These are phyloP conservation scores for Agelastica alni DNA, from an alignment of 2,888 invertebrate genomes.

Conservation along the genomic window DNA sequence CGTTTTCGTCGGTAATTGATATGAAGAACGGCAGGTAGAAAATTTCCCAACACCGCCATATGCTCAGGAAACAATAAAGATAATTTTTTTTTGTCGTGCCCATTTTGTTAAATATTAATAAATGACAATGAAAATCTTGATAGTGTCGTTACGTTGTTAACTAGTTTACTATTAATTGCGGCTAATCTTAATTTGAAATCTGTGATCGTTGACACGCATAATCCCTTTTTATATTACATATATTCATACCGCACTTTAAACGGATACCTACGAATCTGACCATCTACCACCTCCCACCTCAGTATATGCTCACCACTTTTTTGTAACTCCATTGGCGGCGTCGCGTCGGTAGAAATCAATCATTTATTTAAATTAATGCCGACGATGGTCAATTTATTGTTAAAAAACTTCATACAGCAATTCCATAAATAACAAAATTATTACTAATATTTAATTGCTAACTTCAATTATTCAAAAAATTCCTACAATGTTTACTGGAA, in stretches of 20 bases:
- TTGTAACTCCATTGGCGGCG: too few relatives aligned
- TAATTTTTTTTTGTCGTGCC: slow-evolving; percentile 52
- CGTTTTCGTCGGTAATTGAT: slow-evolving; percentile 30
- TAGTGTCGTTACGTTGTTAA: slow-evolving; percentile 55
- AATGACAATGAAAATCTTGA: slow-evolving; percentile 55
- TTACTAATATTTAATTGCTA: too few relatives aligned
- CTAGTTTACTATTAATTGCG: slow-evolving; percentile 55
- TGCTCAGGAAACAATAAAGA: slow-evolving; percentile 52
- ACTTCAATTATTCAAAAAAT: too few relatives aligned
- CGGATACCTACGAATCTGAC: slow-evolving; percentile 16
- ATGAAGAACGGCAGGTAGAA: slow-evolving; percentile 46
- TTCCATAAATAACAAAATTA: too few relatives aligned
- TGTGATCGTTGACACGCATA: slow-evolving; percentile 51
- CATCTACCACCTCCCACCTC: slow-evolving; percentile 19
- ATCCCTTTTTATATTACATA: slow-evolving; percentile 32
- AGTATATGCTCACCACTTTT: too few relatives aligned
- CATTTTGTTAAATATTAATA: slow-evolving; percentile 56
- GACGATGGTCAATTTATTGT: too few relatives aligned
- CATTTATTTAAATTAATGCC: too few relatives aligned
- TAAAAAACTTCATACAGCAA: too few relatives aligned
- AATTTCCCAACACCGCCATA: slow-evolving; percentile 45
- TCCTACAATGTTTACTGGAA: too few relatives aligned
- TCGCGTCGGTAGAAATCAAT: too few relatives aligned
- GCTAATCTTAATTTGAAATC: slow-evolving; percentile 55
- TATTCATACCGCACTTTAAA: slow-evolving; percentile 23